Percentiles rank a stretch among this genome's conserved stretches.
phyloP scores from a whole-genome alignment of 2,113 vertebrate genomes.

The Struthidea cinerea region DNA sequence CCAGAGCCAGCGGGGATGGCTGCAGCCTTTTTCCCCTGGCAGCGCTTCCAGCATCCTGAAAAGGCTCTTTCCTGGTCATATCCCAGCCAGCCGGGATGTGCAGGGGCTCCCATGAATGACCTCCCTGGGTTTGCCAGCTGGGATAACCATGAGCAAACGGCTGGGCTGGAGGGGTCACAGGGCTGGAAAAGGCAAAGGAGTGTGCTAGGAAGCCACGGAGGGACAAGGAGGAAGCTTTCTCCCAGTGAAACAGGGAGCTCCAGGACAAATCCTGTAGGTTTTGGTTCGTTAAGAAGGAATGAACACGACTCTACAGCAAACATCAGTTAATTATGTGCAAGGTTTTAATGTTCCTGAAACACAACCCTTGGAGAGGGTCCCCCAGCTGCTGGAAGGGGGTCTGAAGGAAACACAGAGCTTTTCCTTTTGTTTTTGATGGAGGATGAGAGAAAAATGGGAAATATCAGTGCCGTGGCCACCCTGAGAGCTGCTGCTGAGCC shows the following conservation, averaged over 20 bases:
- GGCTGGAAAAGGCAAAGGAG: not conserved
- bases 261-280: not conserved
- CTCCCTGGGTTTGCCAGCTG: not conserved
- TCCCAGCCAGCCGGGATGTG: not conserved
- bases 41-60: not conserved
- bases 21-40: not conserved
- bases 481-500: not conserved
- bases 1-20: not conserved
- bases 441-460: not conserved
- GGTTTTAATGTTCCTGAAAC: constrained; percentile 49
- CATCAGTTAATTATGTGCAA: constrained; percentile 40
- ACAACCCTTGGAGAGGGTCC: constrained; percentile 29
- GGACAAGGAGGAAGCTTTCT: not conserved
- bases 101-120: not conserved
- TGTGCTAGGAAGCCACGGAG: not conserved
- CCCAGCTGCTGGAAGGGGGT: not conserved
- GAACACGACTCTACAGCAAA: not conserved
- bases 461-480: not conserved
- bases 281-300: not conserved
- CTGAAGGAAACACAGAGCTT: constrained; percentile 1
- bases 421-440: not conserved
- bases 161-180: not conserved
- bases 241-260: not conserved
- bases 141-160: not conserved
- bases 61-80: not conserved